Evolutionary conservation across 2,113 vertebrate species (phyloP).

Genomic region (Sceloporus tristichus): DNA sequence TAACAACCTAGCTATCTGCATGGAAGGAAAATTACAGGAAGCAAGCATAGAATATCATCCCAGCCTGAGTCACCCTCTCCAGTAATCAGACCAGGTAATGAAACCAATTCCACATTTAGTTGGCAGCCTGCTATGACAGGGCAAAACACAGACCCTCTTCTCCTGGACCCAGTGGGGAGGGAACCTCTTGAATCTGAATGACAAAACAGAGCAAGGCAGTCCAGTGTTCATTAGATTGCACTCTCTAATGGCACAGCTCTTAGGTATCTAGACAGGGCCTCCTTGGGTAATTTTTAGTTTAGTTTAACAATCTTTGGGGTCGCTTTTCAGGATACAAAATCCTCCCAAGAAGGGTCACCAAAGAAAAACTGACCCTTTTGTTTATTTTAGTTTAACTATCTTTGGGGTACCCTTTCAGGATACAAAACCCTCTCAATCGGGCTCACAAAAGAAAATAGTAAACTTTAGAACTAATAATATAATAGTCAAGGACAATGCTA

Average conservation of each 20-base stretch:
- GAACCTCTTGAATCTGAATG: slow-evolving; percentile 52
- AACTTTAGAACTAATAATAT: no score
- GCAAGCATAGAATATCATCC: slow-evolving; percentile 65
- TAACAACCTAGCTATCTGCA: slow-evolving; percentile 64
- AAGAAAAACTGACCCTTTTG: neutral
- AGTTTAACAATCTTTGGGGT: neutral
- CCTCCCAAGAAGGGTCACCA: no score
- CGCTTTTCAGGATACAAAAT: neutral
- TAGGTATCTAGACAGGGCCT: neutral
- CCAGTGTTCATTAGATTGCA: neutral
- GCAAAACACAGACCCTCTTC: slow-evolving; percentile 54
- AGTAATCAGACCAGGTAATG: slow-evolving; percentile 60
- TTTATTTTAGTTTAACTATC: no score
- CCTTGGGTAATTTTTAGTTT: neutral
- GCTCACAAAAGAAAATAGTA: no score
- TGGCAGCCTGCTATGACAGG: slow-evolving; percentile 52
- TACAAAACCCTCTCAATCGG: no score
- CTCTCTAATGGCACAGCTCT: neutral
- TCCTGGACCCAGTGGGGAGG: slow-evolving; percentile 31
- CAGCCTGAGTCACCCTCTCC: slow-evolving; percentile 53
- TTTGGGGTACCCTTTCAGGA: no score
- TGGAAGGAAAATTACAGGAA: slow-evolving; percentile 68
- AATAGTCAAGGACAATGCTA: no score
- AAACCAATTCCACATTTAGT: slow-evolving; percentile 72
- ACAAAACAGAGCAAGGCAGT: slow-evolving; percentile 21